Percentiles rank a stretch among this genome's conserved stretches.
Conservation (phyloP, 2,797 vertebrate species). For the Malacoctenus gilli region DNA sequence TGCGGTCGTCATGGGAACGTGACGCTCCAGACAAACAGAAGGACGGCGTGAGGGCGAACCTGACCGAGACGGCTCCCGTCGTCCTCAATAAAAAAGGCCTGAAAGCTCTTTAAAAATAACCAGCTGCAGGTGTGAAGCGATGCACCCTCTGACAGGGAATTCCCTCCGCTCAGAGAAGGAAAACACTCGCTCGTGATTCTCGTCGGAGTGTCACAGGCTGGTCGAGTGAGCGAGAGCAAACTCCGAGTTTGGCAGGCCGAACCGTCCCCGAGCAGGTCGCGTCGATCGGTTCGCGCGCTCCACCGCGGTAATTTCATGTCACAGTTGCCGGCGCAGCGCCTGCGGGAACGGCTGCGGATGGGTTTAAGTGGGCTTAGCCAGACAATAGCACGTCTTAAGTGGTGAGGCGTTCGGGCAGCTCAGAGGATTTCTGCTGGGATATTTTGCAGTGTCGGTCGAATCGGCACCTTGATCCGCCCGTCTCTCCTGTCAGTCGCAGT, state of each 20-base stretch:
- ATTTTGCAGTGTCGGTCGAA: slow-evolving; percentile 17
- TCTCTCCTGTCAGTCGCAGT: slow-evolving; percentile 25
- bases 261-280: too few species aligned
- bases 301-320: slow-evolving; percentile 15
- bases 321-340: not conserved
- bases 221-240: slow-evolving; percentile 2
- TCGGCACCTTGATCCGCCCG: slow-evolving; percentile 27
- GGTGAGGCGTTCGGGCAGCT: slow-evolving; percentile 14
- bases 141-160: slow-evolving; percentile 62
- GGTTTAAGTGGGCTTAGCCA: slow-evolving; percentile 11
- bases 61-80: too few species aligned
- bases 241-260: too few species aligned
- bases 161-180: slow-evolving; percentile 54
- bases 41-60: too few species aligned
- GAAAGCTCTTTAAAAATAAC: not conserved
- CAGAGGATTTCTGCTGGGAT: slow-evolving; percentile 14
- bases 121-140: slow-evolving; percentile 39
- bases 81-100: too few species aligned
- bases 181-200: slow-evolving; percentile 41
- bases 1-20: too few species aligned
- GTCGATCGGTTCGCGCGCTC: slow-evolving; percentile 1
- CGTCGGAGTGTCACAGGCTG: slow-evolving; percentile 27
- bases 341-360: not conserved
- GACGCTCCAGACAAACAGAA: too few species aligned
- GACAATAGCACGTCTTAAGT: slow-evolving; percentile 1